Conservation (phyloP, 2,797 vertebrate genomes). For the Phoebastria nigripes region DNA sequence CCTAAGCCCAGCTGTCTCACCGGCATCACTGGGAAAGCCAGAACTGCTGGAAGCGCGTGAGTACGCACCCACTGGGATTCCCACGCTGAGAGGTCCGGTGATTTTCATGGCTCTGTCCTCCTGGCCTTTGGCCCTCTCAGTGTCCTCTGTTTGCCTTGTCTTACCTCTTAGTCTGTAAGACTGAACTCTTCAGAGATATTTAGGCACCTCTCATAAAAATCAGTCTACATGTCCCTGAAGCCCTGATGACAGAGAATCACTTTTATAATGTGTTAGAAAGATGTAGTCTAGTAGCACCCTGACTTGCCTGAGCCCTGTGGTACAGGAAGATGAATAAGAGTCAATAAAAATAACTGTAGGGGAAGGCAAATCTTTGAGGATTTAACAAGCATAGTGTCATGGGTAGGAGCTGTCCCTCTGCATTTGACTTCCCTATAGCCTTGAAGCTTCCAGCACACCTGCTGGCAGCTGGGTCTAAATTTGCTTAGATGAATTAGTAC, state of each 20-base stretch:
- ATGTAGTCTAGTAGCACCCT: background rate
- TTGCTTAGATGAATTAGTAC: background rate
- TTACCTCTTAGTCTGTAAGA: background rate
- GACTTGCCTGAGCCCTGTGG: background rate
- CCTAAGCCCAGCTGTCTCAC: background rate
- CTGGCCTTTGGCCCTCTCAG: background rate
- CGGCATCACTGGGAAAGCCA: background rate
- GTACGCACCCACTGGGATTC: too few relatives aligned
- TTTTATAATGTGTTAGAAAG: background rate
- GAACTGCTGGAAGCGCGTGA: background rate
- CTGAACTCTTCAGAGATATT: background rate
- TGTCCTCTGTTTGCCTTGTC: background rate
- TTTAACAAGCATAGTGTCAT: background rate
- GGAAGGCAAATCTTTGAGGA: background rate
- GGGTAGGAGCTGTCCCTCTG: background rate
- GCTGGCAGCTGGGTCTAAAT: background rate
- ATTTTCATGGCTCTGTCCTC: background rate
- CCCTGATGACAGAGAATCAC: background rate
- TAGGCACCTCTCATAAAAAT: background rate
- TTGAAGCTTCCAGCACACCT: background rate
- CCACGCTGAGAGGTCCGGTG: accelerated
- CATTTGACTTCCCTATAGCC: background rate
- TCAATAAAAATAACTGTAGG: background rate
- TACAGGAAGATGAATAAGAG: background rate
- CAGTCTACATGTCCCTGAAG: background rate